These are phyloP conservation scores for Podarcis cretensis DNA, from an alignment of 2,113 vertebrate genomes.

Conservation along the genomic window DNA sequence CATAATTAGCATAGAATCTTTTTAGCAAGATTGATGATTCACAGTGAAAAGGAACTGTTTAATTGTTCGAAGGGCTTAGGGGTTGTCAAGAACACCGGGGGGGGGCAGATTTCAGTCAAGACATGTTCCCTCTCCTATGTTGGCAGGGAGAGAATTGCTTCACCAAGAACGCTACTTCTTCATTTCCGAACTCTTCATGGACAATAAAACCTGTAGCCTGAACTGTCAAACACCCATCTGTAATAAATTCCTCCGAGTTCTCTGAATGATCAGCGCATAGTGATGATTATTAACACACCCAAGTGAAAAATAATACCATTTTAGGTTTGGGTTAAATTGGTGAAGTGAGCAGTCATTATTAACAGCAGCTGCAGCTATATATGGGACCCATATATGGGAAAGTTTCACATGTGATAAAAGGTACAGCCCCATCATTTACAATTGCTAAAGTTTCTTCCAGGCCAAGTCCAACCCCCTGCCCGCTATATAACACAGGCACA, in stretches of 20 bases:
- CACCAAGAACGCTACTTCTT: background rate
- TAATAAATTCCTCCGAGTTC: background rate
- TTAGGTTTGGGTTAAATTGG: background rate
- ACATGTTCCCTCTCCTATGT: conserved; percentile 9
- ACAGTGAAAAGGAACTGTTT: background rate
- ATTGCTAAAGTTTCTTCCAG: background rate
- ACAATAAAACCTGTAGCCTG: conserved; percentile 4
- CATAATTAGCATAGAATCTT: background rate
- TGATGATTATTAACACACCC: background rate
- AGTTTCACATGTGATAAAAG: background rate
- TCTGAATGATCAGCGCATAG: background rate
- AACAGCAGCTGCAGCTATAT: background rate
- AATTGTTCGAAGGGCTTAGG: conserved; percentile 29
- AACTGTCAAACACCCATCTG: background rate
- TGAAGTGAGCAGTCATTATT: background rate
- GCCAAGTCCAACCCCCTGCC: background rate
- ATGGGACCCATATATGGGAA: background rate
- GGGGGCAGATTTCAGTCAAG: conserved; percentile 7
- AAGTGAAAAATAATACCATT: no score
- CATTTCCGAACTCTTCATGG: conserved; percentile 4
- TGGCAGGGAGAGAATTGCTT: background rate
- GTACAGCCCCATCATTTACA: background rate
- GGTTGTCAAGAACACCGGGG: background rate
- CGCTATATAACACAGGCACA: background rate
- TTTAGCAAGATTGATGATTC: background rate